Evolutionary conservation across 2,113 vertebrate species (phyloP).

Genomic region (Ophthalmolycus amberensis): DNA sequence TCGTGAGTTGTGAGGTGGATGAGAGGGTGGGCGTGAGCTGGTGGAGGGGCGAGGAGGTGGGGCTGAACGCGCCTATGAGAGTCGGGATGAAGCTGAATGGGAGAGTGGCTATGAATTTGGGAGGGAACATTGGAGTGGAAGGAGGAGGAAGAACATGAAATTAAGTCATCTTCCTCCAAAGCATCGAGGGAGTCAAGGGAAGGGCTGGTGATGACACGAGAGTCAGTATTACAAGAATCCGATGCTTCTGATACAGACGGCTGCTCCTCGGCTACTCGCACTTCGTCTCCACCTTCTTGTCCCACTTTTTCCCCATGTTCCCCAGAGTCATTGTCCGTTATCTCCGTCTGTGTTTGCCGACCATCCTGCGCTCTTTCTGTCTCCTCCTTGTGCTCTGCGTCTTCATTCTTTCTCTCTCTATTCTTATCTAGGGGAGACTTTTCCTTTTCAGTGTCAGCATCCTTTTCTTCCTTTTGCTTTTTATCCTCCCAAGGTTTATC

Average conservation of each 20-base stretch:
- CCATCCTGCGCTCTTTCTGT: background rate
- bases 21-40: conserved; percentile 68
- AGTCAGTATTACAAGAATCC: conserved; percentile 88
- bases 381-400: background rate
- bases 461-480: conserved; percentile 60
- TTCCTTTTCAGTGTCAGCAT: conserved; percentile 47
- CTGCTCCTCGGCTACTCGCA: conserved; percentile 56
- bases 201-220: conserved; percentile 85
- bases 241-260: conserved; percentile 86
- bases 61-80: conserved; percentile 22
- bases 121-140: conserved; percentile 59
- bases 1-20: conserved; percentile 33
- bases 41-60: conserved; percentile 68
- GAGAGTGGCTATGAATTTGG: conserved; percentile 13
- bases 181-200: conserved; percentile 94
- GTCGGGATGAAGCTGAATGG: conserved; percentile 47
- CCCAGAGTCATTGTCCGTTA: background rate
- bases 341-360: conserved; percentile 7
- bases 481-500: conserved; percentile 27
- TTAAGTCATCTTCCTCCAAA: conserved; percentile 90
- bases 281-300: conserved; percentile 18
- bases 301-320: background rate
- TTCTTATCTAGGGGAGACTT: background rate
- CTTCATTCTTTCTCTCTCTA: conserved; percentile 31
- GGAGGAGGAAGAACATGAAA: conserved; percentile 87